Conservation (phyloP, 2,888 invertebrate species). For the Polyommatus iphigenia region DNA sequence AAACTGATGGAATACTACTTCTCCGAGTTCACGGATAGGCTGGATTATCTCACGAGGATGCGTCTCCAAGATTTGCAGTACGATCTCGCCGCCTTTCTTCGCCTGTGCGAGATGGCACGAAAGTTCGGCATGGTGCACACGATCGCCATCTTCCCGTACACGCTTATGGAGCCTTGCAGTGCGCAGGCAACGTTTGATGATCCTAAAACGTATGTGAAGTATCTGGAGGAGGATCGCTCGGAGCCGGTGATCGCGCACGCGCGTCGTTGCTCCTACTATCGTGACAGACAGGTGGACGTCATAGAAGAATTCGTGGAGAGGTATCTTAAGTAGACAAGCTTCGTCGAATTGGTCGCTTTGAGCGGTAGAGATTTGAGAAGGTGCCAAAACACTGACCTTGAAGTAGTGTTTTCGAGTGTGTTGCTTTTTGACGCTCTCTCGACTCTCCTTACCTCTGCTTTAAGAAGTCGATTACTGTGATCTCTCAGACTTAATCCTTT, state of each 20-base stretch:
- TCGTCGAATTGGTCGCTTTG: too few relatives aligned
- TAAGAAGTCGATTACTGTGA: not conserved
- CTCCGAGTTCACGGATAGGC: constrained; percentile 47
- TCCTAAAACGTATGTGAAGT: constrained; percentile 43
- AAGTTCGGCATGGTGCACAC: constrained; percentile 42
- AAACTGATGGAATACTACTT: constrained; percentile 54
- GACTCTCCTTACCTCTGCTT: not conserved
- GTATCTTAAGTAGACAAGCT: not conserved
- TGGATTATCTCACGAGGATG: constrained; percentile 48
- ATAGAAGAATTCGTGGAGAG: constrained; percentile 58
- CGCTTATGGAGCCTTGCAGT: constrained; percentile 47
- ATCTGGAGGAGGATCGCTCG: constrained; percentile 44
- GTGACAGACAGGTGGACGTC: constrained; percentile 50
- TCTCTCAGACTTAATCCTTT: not conserved
- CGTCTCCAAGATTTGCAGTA: constrained; percentile 48
- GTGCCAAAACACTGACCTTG: not conserved
- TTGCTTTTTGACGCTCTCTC: not conserved
- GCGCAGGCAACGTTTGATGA: constrained; percentile 47
- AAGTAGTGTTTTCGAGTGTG: not conserved
- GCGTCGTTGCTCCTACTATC: constrained; percentile 43
- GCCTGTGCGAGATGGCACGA: constrained; percentile 42
- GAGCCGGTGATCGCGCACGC: constrained; percentile 48
- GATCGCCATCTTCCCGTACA: constrained; percentile 47
- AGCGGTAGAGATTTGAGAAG: not conserved
- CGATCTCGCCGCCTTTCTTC: constrained; percentile 37